A percentile compares a stretch with the other conserved stretches of the same genome.
phyloP scores from a whole-genome alignment of 2,113 vertebrate genomes.

The Leucopsar rothschildi region DNA sequence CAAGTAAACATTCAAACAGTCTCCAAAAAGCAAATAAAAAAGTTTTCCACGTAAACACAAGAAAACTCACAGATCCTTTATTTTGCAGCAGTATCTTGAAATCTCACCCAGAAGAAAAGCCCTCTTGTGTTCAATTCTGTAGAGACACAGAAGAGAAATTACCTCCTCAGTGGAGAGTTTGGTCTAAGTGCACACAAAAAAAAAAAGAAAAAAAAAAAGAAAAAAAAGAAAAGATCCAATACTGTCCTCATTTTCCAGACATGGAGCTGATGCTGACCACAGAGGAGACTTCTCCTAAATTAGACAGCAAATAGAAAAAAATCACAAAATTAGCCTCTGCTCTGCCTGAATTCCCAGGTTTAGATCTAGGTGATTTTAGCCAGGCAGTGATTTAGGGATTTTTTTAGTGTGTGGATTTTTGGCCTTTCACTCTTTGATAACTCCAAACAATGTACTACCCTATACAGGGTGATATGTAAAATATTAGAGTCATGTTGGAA shows the following conservation, averaged over 20 bases:
- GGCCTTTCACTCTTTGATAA: neutral
- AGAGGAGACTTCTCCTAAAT: neutral
- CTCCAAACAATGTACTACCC: neutral
- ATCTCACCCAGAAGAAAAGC: conserved; percentile 23
- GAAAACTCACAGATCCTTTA: neutral
- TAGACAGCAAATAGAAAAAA: neutral
- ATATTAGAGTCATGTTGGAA: neutral
- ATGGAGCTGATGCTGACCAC: neutral
- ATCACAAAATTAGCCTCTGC: neutral
- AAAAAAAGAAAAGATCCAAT: neutral
- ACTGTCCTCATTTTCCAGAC: neutral
- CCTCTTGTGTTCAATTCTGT: conserved; percentile 17
- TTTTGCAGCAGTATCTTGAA: neutral
- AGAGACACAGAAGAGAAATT: neutral
- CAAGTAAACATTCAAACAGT: neutral
- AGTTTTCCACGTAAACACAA: conserved; percentile 3
- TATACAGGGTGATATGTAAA: neutral
- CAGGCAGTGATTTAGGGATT: neutral
- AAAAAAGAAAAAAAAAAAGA: neutral
- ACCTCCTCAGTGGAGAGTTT: neutral
- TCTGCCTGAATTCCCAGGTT: neutral
- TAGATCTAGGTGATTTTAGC: neutral
- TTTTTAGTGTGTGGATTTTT: neutral
- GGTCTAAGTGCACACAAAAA: neutral
- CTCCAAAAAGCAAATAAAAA: conserved; percentile 17